Evolutionary conservation across 2,797 vertebrate species (phyloP), one percentile per base, ranked within the genome.

Genomic region (Lerista edwardsae): DNA sequence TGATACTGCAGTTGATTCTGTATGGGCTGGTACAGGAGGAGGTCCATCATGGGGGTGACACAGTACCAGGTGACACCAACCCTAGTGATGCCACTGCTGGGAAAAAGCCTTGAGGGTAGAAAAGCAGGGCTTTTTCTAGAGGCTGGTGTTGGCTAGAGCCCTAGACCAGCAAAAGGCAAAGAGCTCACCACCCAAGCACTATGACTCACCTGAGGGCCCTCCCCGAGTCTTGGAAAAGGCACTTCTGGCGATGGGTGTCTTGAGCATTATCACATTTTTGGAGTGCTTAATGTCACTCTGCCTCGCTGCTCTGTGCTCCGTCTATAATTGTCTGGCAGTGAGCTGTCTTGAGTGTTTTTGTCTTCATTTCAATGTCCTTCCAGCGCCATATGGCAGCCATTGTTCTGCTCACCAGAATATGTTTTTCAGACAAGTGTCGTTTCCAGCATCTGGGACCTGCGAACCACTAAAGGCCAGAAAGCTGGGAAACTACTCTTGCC

Each of bases 291-390:
- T 89, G 75, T 73, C 79, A 84, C 41, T 19, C 17, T 4, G 29
- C 21, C 0, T 0, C 64, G 73, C 82, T 31, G 23, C 83, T 84
- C 91, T 88, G 90, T 67, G 75, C 62, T 78, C 71, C 41, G 65
- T 82, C 41, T 80, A 69, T 78, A 88, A 82, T 84, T 86, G 75
- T 61, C 75, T 85, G 74, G 84, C 90, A 86, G 74, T 39, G 68
- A 15, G 36, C 27, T 14, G 39, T 25, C 27, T 1, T 3, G 27
- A 79, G 75, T 86, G 71, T 85, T 39, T 83, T 64, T 41, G 27
- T 6, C 29, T 74, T 78, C 0, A 0, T 84, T 5, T 65, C 67
- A 59, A 71, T 10, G 1, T 47, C 74, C 0, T 0, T 12, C 15
- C 84, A 73, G 31, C 59, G 83, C 1, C 0, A 0, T 25, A 0